Conservation (phyloP, 1,140 invertebrate genomes). For the Eriocheir sinensis region DNA sequence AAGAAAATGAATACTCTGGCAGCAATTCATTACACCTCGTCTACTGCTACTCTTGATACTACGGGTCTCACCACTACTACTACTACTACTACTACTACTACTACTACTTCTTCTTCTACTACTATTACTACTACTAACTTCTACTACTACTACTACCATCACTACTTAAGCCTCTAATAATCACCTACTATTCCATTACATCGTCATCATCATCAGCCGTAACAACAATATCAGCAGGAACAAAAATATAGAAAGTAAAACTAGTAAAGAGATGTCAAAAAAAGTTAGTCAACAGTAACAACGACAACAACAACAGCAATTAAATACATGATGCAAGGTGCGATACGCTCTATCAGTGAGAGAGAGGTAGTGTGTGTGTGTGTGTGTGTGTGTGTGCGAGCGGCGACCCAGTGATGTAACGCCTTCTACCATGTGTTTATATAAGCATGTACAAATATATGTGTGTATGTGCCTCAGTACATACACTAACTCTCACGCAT, state of each 20-base stretch:
- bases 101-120: conserved; percentile 14
- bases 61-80: neutral
- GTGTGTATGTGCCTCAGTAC: neutral
- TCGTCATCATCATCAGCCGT: too few species aligned
- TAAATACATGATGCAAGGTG: neutral
- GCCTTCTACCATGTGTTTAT: neutral
- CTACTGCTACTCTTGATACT: neutral
- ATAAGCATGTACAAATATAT: neutral
- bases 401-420: neutral
- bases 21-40: too few species aligned
- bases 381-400: too few species aligned
- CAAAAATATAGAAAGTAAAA: too few species aligned
- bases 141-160: neutral
- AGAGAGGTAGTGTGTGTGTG: too few species aligned
- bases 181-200: neutral
- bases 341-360: neutral
- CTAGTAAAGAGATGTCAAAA: too few species aligned
- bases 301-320: neutral
- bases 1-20: too few species aligned
- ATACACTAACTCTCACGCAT: neutral
- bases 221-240: too few species aligned
- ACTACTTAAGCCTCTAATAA: too few species aligned
- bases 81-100: conserved; percentile 10
- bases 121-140: neutral
- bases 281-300: neutral